Percentiles rank a stretch among this genome's conserved stretches.
phyloP scores from a whole-genome alignment of 2,888 invertebrate species.

The Creontiades dilutus region DNA sequence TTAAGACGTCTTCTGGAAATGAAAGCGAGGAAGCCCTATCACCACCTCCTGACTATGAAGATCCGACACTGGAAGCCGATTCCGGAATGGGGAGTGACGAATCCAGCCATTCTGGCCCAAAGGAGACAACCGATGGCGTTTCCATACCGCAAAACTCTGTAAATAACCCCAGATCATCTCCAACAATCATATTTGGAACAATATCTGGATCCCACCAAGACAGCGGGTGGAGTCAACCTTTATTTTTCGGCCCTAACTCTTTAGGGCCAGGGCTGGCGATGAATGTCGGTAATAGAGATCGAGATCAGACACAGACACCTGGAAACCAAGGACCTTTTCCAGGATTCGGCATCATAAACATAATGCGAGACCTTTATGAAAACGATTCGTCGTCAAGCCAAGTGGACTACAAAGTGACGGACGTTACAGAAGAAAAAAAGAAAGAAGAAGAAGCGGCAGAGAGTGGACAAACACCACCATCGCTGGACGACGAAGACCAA shows the following conservation, averaged over 20 bases:
- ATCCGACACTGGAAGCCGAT: not conserved
- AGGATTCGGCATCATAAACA: not conserved
- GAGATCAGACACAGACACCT: not conserved
- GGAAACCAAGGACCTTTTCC: not conserved
- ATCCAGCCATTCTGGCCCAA: not conserved
- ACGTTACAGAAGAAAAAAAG: not conserved
- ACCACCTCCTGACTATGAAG: not conserved
- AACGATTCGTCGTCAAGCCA: conserved; percentile 38
- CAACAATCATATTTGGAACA: not conserved
- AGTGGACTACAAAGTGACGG: not conserved
- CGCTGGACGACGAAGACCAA: conserved; percentile 24
- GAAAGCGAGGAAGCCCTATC: conserved; percentile 2
- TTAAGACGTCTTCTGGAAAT: not conserved
- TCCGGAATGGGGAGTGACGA: conserved; percentile 7
- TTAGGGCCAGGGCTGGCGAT: not conserved
- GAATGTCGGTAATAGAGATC: not conserved
- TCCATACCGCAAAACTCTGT: not conserved
- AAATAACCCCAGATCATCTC: not conserved
- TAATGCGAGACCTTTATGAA: conserved; percentile 23
- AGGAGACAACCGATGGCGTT: not conserved
- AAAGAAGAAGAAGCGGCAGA: not conserved
- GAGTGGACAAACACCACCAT: conserved; percentile 32
- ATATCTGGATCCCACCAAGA: not conserved
- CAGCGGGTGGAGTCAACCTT: not conserved
- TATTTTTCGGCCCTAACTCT: conserved; percentile 7